Percentiles rank a stretch among this genome's conserved stretches.
phyloP scores from a whole-genome alignment of 2,888 invertebrate species.

The Cylindroiulus punctatus region DNA sequence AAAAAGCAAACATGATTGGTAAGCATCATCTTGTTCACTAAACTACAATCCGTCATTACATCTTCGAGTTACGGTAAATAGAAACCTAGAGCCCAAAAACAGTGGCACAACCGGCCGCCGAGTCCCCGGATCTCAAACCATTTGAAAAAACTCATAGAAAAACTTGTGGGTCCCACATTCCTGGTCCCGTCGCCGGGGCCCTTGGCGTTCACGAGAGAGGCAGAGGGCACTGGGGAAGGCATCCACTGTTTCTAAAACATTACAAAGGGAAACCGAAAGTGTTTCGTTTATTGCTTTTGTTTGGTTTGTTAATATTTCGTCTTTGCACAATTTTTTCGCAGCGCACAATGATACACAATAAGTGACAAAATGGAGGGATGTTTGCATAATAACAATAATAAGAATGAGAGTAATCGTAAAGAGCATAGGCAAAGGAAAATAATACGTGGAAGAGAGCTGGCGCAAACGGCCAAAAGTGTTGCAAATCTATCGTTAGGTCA shows the following conservation, averaged over 20 bases:
- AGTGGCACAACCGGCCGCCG: not conserved
- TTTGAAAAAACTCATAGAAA: not conserved
- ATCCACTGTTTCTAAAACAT: slow-evolving; percentile 45
- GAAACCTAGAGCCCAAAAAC: slow-evolving; percentile 27
- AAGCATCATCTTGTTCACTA: slow-evolving; percentile 23
- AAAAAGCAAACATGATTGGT: not conserved
- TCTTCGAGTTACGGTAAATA: not conserved
- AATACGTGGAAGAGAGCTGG: not conserved
- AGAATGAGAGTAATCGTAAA: slow-evolving; percentile 43
- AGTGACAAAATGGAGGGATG: slow-evolving; percentile 52
- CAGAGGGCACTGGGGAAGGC: slow-evolving; percentile 43
- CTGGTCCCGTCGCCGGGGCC: slow-evolving; percentile 14
- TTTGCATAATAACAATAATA: slow-evolving; percentile 52
- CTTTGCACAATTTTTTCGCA: slow-evolving; percentile 48
- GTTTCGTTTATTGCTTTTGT: slow-evolving; percentile 51
- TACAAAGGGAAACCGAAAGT: slow-evolving; percentile 46
- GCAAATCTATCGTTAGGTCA: not conserved
- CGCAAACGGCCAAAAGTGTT: not conserved
- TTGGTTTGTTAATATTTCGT: slow-evolving; percentile 48
- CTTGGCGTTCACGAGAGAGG: not conserved
- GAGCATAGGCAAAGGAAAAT: slow-evolving; percentile 19
- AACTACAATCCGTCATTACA: slow-evolving; percentile 13
- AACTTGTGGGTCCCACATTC: not conserved
- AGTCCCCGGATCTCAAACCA: not conserved
- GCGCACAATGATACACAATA: slow-evolving; percentile 50